Base-by-base conservation (phyloP, 2,113 vertebrate genomes). In the Pseudolaguvia tuberculata region DNA sequence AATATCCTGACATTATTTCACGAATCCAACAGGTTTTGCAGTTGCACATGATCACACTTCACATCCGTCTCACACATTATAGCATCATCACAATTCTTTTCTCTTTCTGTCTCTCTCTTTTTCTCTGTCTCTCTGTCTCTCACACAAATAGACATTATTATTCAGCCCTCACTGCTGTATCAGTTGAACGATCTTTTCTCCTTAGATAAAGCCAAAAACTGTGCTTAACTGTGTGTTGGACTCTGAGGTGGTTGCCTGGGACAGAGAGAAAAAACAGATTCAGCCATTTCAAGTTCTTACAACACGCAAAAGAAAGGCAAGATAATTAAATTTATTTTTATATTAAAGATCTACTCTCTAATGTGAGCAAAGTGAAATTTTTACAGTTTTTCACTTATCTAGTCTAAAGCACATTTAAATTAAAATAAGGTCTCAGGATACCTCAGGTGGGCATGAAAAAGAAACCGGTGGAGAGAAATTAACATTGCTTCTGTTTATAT, bases 231-330 rank as follows among this genome's bases (percentile, higher is more conserved):
- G 93, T 42, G 92, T 97, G 59, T 81, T 96, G 80, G 95, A 97
- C 80, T 62, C 92, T 0, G 95, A 97, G 80, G 94, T 93, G 0
- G 94, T 97, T 63, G 94, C 95, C 17, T 97, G 95, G 94, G 93
- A 96, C 76, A 84, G 82, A 1, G 91, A 92, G 75, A 95, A 93
- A 83, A 92, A 90, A 68, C 94, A 94, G 83, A 95, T 97, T 75
- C 95, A 94, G 77, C 93, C 94, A 0, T 96, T 96, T 85, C 94
- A 97, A 85, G 92, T 96, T 45, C 91, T 97, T 53, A 95, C 92
- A 80, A 96, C 94, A 0, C 89, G 94, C 2, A 96, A 96, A 79
- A 89, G 94, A 70, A 97, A 97, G 93, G 95, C 95, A 83, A 31
- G 74, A 39, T 6, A 2, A 5, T 45, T 20, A 20, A 39, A 42